Evolutionary conservation across 2,113 vertebrate genomes (phyloP), one percentile per base, ranked within the genome.

Genomic region (Microcebus murinus): DNA sequence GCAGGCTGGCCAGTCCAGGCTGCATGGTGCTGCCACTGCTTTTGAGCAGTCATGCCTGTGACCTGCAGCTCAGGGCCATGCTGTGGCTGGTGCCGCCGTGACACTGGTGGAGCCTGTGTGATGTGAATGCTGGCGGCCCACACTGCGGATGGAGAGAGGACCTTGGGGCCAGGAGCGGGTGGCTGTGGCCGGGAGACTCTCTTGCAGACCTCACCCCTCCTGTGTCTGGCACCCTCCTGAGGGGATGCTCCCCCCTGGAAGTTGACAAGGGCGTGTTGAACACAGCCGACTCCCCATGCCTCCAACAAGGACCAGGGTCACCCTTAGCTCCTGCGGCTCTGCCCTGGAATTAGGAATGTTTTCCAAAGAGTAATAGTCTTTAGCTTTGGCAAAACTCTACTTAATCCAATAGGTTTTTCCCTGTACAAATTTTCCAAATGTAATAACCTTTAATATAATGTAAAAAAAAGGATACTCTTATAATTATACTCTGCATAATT

Each of bases 381-480:
- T 98, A 96, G 97, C 97, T 97, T 97, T 97, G 87, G 98, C 96
- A 98, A 98, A 98, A 97, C 96, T 94, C 93, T 88, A 95, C 97
- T 97, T 95, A 97, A 97, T 98, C 97, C 98, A 94, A 94, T 96
- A 97, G 98, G 97, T 96, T 97, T 97, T 97, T 93, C 96, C 96
- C 96, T 97, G 97, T 95, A 95, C 96, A 96, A 96, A 93, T 97
- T 95, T 97, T 94, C 96, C 95, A 87, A 94, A 79, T 94, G 97
- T 97, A 95, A 97, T 96, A 98, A 97, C 97, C 98, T 97, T 97
- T 97, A 96, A 97, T 97, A 97, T 97, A 97, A 98, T 97, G 98
- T 94, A 88, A 45, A 45, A 45, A 45, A 45, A 45, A 45, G 42
- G 42, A 45, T 45, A 45, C 42, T 45, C 42, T 45, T 8, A 39